A percentile compares a stretch with the other conserved stretches of the same genome.
Conservation (phyloP, 2,797 vertebrate genomes). For the Spheniscus humboldti region DNA sequence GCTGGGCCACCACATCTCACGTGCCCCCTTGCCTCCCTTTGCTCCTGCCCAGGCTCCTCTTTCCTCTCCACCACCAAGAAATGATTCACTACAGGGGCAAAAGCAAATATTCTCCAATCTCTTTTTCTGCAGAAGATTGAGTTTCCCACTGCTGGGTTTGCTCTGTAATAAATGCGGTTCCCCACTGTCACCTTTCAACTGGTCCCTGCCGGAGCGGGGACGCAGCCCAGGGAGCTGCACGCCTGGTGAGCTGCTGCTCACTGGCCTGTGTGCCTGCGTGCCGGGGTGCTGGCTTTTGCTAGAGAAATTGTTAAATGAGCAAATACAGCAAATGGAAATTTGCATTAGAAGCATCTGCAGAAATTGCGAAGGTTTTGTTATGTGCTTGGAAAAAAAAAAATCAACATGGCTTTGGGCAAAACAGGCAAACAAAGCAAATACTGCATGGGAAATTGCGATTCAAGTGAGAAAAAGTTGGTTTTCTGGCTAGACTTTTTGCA, state of each 20-base stretch:
- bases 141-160: not conserved
- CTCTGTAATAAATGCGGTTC: not conserved
- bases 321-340: not conserved
- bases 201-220: not conserved
- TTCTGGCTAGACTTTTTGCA: not conserved
- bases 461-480: not conserved
- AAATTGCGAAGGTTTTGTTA: not conserved
- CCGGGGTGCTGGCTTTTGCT: not conserved
- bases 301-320: not conserved
- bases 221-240: not conserved
- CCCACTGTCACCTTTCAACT: not conserved
- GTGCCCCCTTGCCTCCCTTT: fast-evolving
- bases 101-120: not conserved
- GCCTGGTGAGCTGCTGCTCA: not conserved
- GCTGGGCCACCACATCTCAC: fast-evolving
- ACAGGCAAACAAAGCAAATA: constrained; percentile 23
- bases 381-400: not conserved
- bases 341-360: constrained; percentile 18
- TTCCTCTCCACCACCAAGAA: not conserved
- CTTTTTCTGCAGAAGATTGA: not conserved
- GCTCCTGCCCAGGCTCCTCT: not conserved
- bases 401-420: not conserved
- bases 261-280: fast-evolving
- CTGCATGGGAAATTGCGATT: not conserved
- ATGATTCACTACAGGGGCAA: not conserved